Evolutionary conservation across 2,797 vertebrate genomes (phyloP).

Genomic region (Pogonophryne albipinna): DNA sequence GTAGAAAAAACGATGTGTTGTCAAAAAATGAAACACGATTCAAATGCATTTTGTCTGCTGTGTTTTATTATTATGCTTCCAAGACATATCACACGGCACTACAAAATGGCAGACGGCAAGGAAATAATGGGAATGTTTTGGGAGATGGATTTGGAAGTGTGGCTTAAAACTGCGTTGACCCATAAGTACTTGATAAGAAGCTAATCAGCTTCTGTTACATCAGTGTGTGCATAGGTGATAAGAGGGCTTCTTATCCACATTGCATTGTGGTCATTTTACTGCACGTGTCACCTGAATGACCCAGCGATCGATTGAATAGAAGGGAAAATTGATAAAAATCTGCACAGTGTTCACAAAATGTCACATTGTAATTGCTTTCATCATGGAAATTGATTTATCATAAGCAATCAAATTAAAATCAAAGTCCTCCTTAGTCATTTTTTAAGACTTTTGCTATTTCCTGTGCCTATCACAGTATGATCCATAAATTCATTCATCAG

Average conservation of each 20-base stretch:
- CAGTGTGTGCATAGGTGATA: constrained; percentile 26
- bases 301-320: not conserved
- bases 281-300: constrained; percentile 16
- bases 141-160: constrained; percentile 11
- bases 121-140: constrained; percentile 20
- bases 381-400: constrained; percentile 10
- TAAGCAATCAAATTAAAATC: constrained; percentile 5
- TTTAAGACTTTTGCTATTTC: constrained; percentile 26
- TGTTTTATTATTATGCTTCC: constrained; percentile 10
- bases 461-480: constrained; percentile 48
- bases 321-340: not conserved
- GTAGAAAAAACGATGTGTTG: constrained; percentile 35
- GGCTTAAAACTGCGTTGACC: constrained; percentile 39
- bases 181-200: constrained; percentile 38
- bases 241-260: constrained; percentile 9
- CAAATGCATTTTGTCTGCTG: constrained; percentile 6
- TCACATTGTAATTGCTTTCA: constrained; percentile 10
- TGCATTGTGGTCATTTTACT: constrained; percentile 8
- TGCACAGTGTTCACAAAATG: constrained; percentile 9
- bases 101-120: constrained; percentile 60
- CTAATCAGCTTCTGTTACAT: constrained; percentile 50
- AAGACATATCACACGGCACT: constrained; percentile 3
- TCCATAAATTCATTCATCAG: constrained; percentile 69
- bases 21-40: constrained; percentile 9
- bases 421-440: not conserved